Evolutionary conservation across 2,113 vertebrate species (phyloP), one percentile per base, ranked within the genome.

Genomic region (Barbus barbus): DNA sequence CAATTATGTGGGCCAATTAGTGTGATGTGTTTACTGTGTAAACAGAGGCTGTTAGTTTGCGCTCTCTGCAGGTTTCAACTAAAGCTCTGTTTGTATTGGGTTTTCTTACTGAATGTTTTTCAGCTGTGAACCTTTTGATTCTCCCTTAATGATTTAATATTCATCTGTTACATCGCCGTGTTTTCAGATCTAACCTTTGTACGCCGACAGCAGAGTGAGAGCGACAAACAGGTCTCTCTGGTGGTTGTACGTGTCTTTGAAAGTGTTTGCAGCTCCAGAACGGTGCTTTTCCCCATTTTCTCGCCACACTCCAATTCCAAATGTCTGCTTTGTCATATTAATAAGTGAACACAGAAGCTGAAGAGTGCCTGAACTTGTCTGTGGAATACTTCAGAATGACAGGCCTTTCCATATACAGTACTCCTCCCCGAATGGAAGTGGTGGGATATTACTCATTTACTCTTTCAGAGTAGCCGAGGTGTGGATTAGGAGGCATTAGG

Each of bases 301-400:
- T 72, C 9, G 74, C 84, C 82, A 78, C 83, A 83, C 86, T 86
- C 63, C 81, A 82, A 71, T 38, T 69, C 67, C 61, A 76, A 58
- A 85, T 72, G 83, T 89, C 78, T 85, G 60, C 63, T 90, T 87
- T 38, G 84, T 90, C 87, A 85, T 84, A 84, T 82, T 77, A 86
- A 90, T 80, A 87, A 65, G 81, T 81, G 75, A 90, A 81, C 80
- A 86, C 84, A 88, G 84, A 83, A 87, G 84, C 73, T 53, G 80
- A 86, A 85, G 89, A 86, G 83, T 90, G 92, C 91, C 92, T 76
- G 78, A 87, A 93, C 93, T 91, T 92, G 92, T 87, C 83, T 86
- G 24, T 46, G 46, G 83, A 61, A 84, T 38, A 83, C 31, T 24
- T 53, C 26, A 83, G 76, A 78, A 61, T 81, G 73, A 86, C 78